phyloP scores from a whole-genome alignment of 92 coral and sea anemone genomes.

The Parazoanthus darwini region DNA sequence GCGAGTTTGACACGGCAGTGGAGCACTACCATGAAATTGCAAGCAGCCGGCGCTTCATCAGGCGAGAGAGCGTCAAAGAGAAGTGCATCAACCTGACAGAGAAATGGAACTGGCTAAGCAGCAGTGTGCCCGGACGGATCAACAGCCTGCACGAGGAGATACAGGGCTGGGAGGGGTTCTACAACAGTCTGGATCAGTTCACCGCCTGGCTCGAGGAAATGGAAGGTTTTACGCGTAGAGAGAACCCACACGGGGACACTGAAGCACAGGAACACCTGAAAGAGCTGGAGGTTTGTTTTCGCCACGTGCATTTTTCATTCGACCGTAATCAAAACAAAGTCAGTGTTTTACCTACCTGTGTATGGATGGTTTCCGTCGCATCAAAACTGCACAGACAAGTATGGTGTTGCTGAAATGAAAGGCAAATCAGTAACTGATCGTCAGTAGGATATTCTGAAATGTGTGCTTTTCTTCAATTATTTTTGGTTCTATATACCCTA shows the following conservation, averaged over 20 bases:
- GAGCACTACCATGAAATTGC: constrained; percentile 69
- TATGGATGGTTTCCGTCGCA: too few species aligned
- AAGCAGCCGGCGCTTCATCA: constrained; percentile 58
- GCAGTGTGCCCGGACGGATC: constrained; percentile 75
- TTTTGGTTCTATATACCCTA: too few species aligned
- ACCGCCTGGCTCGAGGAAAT: constrained; percentile 85
- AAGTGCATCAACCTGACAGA: constrained; percentile 74
- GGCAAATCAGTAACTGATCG: too few species aligned
- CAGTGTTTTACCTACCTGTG: not conserved
- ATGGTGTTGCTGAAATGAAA: too few species aligned
- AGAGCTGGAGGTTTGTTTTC: constrained; percentile 77
- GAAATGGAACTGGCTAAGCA: constrained; percentile 74
- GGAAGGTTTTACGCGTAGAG: constrained; percentile 71
- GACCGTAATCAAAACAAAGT: not conserved
- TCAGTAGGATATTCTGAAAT: too few species aligned
- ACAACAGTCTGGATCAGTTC: constrained; percentile 72
- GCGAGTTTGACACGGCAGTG: constrained; percentile 66
- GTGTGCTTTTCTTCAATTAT: too few species aligned
- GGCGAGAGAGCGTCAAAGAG: constrained; percentile 65
- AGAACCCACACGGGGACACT: constrained; percentile 76
- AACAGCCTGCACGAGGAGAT: constrained; percentile 73
- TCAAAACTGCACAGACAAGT: too few species aligned
- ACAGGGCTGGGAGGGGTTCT: constrained; percentile 71
- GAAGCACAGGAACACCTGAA: constrained; percentile 76
- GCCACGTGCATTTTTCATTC: not conserved